Evolutionary conservation across 92 coral and sea anemone species (phyloP).

Genomic region (Porites divaricata): DNA sequence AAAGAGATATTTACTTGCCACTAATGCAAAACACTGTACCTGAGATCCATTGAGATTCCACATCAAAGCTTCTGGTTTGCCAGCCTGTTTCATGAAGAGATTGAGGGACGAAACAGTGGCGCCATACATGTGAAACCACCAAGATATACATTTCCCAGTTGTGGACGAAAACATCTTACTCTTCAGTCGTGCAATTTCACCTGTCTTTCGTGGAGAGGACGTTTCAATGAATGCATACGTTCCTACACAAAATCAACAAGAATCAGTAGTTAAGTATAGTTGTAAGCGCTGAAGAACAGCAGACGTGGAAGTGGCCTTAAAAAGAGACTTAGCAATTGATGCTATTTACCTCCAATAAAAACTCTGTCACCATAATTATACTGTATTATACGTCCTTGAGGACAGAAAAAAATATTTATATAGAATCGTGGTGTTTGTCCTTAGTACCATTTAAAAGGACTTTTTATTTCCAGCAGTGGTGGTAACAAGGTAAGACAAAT

Average conservation of each 20-base stretch:
- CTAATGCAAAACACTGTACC: neutral
- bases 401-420: too few species aligned
- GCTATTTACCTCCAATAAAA: too few species aligned
- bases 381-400: too few species aligned
- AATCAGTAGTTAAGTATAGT: too few species aligned
- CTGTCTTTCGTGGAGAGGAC: constrained; percentile 82
- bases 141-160: constrained; percentile 89
- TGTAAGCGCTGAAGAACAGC: too few species aligned
- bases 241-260: constrained; percentile 46
- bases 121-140: constrained; percentile 99
- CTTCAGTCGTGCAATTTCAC: constrained; percentile 85
- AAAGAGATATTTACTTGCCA: neutral
- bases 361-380: too few species aligned
- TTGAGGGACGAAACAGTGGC: constrained; percentile 81
- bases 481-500: too few species aligned
- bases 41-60: constrained; percentile 89
- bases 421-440: too few species aligned
- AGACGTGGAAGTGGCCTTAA: too few species aligned
- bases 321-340: neutral
- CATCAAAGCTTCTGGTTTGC: constrained; percentile 75
- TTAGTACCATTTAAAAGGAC: too few species aligned
- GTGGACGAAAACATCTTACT: constrained; percentile 85
- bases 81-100: constrained; percentile 78
- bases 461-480: too few species aligned
- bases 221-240: constrained; percentile 93